phyloP scores from a whole-genome alignment of 1,140 invertebrate genomes.

The Scaptomyza hsui region DNA sequence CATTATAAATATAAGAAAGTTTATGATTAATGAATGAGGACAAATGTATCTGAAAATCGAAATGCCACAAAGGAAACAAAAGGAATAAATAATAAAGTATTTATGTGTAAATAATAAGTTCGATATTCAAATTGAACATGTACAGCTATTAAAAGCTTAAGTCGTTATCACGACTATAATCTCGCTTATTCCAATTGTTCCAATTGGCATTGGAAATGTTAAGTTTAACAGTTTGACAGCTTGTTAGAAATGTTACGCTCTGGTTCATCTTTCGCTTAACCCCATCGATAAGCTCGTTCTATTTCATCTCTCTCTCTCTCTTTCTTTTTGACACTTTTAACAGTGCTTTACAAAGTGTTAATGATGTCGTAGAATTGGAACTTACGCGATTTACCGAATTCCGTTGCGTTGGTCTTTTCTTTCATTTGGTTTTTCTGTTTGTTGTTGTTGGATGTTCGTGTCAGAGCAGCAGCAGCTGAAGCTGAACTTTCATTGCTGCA shows the following conservation, averaged over 20 bases:
- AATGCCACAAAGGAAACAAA: not conserved
- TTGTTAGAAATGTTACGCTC: constrained; percentile 22
- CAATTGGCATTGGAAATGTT: constrained; percentile 20
- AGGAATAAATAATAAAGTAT: too few relatives aligned
- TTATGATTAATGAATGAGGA: constrained; percentile 9
- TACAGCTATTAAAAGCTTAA: too few relatives aligned
- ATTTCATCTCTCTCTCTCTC: not conserved
- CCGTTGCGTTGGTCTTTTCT: constrained; percentile 31
- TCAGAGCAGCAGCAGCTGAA: constrained; percentile 35
- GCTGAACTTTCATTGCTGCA: constrained; percentile 44
- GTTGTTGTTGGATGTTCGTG: constrained; percentile 31
- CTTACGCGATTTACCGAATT: constrained; percentile 40
- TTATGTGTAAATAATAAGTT: too few relatives aligned
- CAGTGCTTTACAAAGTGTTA: not conserved
- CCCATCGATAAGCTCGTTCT: not conserved
- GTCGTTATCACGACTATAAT: not conserved
- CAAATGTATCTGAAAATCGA: not conserved
- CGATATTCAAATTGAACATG: too few relatives aligned
- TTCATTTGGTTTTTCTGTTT: not conserved
- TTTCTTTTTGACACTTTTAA: not conserved
- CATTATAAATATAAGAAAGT: not conserved
- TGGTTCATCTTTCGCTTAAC: constrained; percentile 8
- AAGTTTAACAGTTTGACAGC: constrained; percentile 12
- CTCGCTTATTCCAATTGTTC: not conserved
- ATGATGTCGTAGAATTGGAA: constrained; percentile 13